These are phyloP conservation scores for Dicerorhinus sumatrensis DNA, from an alignment of 2,113 vertebrate species.

Conservation along the genomic window DNA sequence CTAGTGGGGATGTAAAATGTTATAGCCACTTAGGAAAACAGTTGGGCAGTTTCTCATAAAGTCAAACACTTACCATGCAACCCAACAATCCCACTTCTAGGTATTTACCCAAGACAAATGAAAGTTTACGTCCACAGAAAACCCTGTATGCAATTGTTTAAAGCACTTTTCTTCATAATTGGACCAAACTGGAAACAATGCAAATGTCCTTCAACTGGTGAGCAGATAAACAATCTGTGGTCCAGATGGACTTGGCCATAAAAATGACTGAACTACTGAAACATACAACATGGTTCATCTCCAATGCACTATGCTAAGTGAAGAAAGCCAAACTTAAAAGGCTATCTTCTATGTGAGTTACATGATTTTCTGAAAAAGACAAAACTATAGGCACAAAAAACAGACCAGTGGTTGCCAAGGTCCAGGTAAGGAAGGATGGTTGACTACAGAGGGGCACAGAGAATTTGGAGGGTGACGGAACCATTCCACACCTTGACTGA, in stretches of 20 bases:
- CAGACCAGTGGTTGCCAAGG: not conserved
- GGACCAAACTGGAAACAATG: not conserved
- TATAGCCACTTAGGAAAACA: not conserved
- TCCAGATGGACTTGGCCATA: fast-evolving
- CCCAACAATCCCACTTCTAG: not conserved
- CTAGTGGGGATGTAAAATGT: not conserved
- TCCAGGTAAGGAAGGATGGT: not conserved
- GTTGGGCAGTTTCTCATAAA: not conserved
- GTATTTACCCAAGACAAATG: not conserved
- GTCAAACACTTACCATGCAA: not conserved
- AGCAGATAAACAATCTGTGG: not conserved
- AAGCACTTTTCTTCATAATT: not conserved
- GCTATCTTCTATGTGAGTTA: not conserved
- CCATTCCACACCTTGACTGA: too few species aligned
- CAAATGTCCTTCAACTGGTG: not conserved
- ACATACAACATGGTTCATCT: too few species aligned
- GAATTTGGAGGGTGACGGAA: not conserved
- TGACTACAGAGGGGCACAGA: too few species aligned
- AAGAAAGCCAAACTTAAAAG: not conserved
- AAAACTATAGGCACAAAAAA: not conserved
- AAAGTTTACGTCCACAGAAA: not conserved
- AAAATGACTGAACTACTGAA: not conserved
- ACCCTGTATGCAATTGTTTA: not conserved
- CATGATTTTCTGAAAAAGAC: not conserved
- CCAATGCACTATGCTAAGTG: not conserved